Conservation (phyloP, 2,888 invertebrate genomes). For the Drosophila emarginata region DNA sequence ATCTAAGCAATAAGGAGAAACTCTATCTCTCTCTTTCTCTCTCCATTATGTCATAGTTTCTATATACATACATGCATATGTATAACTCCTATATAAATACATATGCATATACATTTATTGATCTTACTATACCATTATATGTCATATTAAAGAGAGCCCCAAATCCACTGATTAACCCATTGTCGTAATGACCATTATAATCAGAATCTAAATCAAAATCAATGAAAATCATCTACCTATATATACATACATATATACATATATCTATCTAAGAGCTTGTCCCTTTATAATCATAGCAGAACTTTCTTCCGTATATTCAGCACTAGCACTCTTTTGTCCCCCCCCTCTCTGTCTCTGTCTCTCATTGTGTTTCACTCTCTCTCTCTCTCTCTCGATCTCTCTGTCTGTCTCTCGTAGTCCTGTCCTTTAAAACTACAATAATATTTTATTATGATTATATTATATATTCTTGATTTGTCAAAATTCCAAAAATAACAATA, state of each 20-base stretch:
- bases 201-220: neutral
- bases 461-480: neutral
- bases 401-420: neutral
- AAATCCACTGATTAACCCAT: neutral
- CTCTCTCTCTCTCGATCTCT: constrained; percentile 15
- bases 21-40: neutral
- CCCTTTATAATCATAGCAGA: neutral
- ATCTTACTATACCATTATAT: constrained; percentile 19
- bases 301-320: neutral
- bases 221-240: constrained; percentile 1
- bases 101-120: constrained; percentile 34
- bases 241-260: too few relatives aligned
- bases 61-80: constrained; percentile 26
- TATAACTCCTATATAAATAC: constrained; percentile 12
- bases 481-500: constrained; percentile 8
- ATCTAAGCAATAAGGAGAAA: neutral
- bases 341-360: neutral
- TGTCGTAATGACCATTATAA: neutral
- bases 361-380: constrained; percentile 2
- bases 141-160: neutral
- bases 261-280: neutral
- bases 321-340: neutral
- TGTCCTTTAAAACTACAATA: neutral
- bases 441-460: neutral
- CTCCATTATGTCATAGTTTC: neutral